phyloP scores from a whole-genome alignment of 2,113 vertebrate species.

The Perca schrenkii region DNA sequence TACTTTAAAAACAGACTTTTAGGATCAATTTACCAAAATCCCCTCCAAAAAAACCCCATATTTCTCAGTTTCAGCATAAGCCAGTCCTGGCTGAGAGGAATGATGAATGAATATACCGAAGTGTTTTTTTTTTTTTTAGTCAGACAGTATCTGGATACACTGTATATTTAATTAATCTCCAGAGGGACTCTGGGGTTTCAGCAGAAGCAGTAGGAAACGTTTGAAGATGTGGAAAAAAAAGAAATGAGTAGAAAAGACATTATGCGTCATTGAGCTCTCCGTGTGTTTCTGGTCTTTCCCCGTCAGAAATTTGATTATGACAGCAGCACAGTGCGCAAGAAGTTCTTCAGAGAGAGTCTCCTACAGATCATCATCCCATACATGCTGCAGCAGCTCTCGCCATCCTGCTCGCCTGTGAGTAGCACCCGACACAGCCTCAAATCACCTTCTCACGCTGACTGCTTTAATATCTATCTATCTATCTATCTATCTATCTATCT shows the following conservation, averaged over 20 bases:
- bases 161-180: background rate
- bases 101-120: background rate
- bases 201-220: background rate
- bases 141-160: background rate
- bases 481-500: too few species aligned
- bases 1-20: background rate
- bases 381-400: conserved; percentile 93
- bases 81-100: background rate
- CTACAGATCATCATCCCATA: conserved; percentile 97
- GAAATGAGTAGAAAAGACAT: background rate
- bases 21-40: background rate
- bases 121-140: background rate
- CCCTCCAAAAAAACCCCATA: background rate
- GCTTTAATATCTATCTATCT: too few species aligned
- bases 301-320: conserved; percentile 95
- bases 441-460: background rate
- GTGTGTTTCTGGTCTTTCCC: conserved; percentile 18
- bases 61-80: too few species aligned
- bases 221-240: background rate
- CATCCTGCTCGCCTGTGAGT: conserved; percentile 89
- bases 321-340: conserved; percentile 97
- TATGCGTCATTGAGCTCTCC: background rate
- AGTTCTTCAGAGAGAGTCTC: conserved; percentile 97
- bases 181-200: background rate
- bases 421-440: background rate